Evolutionary conservation across 2,888 invertebrate genomes (phyloP), one percentile per base, ranked within the genome.

Genomic region (Saturnia japonica): DNA sequence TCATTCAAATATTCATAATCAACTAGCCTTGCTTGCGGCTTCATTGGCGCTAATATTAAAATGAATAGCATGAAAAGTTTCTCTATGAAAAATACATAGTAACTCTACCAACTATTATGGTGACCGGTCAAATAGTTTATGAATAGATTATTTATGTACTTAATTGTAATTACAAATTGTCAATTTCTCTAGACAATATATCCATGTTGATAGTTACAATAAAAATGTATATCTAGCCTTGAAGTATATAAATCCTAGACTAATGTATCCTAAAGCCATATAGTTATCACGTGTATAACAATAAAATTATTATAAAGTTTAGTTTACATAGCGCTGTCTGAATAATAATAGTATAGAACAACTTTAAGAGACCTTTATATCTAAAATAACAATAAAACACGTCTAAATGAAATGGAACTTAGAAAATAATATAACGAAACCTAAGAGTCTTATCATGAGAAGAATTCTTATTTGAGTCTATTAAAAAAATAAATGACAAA

Each of bases 121-220:
- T 34, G 34, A 34, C 6, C 34, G 34, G 34, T 34, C 34, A 34
- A 34, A 2, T 6, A 6, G 34, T 34, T 2, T 34, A 4, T 34
- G 34, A 34, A 34, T 34, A 34, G 34, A n/a, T 47, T 47, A 16
- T 19, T n/a, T n/a, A 47, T 47, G 47, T 47, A 47, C 16, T 7
- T 47, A 60, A 60, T 14, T 14, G 28, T 28, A 28, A 6, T 60
- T 25, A 28, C 25, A 28, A 28, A 60, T 60, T 28, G 57, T 60
- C 57, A 60, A 60, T 60, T 60, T 28, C 28, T 60, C 22, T 60
- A 60, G 57, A 60, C 57, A 60, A 60, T 60, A 57, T 57, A 60
- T 14, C 9, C 54, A 54, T 54, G 22, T 54, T 3, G 14, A 28
- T 60, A 60, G 1, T 60, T 60, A 28, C 57, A 60, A 28, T 60